phyloP scores from a whole-genome alignment of 2,113 vertebrate genomes.

The Larimichthys crocea region DNA sequence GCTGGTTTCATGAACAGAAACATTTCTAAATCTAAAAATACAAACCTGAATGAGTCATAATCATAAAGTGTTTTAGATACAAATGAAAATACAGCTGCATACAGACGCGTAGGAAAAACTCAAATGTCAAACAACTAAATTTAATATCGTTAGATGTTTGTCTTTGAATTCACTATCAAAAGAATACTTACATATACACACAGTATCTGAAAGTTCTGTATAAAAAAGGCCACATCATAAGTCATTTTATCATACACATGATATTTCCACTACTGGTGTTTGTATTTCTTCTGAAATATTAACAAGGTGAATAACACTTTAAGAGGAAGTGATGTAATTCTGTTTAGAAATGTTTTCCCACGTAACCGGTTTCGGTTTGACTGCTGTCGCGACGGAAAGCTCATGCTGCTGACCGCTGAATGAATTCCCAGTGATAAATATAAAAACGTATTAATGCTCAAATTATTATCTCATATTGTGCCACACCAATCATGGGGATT shows the following conservation, averaged over 20 bases:
- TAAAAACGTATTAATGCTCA: neutral
- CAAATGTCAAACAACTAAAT: neutral
- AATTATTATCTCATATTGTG: constrained; percentile 6
- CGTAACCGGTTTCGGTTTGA: neutral
- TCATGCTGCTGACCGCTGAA: neutral
- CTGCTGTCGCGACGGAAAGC: too few species aligned
- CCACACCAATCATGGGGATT: neutral
- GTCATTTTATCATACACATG: neutral
- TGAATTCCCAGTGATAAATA: neutral
- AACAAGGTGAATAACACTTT: neutral
- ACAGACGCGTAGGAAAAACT: neutral
- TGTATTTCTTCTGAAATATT: neutral
- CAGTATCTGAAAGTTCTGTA: neutral
- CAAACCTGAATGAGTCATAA: neutral
- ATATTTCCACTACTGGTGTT: neutral
- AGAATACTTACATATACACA: neutral
- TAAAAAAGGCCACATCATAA: neutral
- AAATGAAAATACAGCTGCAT: neutral
- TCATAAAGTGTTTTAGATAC: neutral
- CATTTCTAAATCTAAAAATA: neutral
- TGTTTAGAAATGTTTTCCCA: neutral
- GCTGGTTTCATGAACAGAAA: too few species aligned
- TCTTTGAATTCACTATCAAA: neutral
- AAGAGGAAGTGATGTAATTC: neutral
- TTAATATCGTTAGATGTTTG: neutral